Percentiles rank a stretch among this genome's conserved stretches.
Conservation (phyloP, 2,113 vertebrate genomes). For the Callaeas wilsoni region DNA sequence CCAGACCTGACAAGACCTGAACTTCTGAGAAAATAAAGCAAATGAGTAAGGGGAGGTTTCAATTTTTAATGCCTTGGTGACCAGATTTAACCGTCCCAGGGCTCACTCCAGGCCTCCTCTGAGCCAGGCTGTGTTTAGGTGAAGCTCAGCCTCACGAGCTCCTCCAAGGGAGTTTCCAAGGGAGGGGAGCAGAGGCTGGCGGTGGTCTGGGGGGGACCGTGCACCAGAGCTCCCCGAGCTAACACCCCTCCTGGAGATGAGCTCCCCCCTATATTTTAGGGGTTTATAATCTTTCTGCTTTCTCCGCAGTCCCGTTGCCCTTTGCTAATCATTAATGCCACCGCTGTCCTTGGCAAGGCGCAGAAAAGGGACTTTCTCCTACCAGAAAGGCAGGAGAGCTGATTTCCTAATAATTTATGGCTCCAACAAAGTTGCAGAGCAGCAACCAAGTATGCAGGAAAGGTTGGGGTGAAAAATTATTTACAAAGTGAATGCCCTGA, state of each 20-base stretch:
- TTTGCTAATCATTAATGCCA: background rate
- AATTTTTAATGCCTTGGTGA: no score
- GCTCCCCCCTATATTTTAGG: fast-evolving
- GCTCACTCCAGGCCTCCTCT: background rate
- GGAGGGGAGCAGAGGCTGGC: fast-evolving
- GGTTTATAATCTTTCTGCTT: background rate
- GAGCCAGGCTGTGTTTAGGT: background rate
- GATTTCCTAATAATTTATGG: constrained; percentile 14
- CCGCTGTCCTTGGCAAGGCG: fast-evolving
- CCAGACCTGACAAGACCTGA: background rate
- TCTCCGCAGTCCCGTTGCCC: background rate
- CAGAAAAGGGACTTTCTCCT: background rate
- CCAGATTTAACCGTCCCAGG: background rate
- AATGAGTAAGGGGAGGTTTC: background rate
- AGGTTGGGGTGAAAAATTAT: constrained; percentile 74
- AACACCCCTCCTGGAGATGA: background rate
- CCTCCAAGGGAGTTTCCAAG: background rate
- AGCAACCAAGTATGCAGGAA: background rate
- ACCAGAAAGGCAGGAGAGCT: background rate
- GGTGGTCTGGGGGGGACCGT: fast-evolving
- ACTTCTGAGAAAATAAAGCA: background rate
- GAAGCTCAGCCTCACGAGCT: background rate
- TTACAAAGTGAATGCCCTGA: constrained; percentile 76
- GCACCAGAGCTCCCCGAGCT: background rate
- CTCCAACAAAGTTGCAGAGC: constrained; percentile 38